Conservation (phyloP, 1,140 invertebrate species). For the Ostrea edulis region DNA sequence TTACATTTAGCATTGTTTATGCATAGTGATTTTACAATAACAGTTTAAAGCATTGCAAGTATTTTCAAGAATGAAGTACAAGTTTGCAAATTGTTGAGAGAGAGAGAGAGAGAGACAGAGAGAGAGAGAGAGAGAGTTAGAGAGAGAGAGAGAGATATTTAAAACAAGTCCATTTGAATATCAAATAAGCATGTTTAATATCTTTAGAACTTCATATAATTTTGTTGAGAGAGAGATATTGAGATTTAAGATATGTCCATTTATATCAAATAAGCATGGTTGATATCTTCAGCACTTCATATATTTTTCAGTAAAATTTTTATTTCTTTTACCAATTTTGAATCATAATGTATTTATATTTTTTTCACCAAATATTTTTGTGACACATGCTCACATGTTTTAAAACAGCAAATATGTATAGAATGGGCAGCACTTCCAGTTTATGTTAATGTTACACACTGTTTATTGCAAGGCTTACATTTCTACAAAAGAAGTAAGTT, state of each 20-base stretch:
- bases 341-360: background rate
- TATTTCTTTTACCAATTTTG: background rate
- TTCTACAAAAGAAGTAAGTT: slow-evolving; percentile 37
- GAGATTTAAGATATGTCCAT: background rate
- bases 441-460: background rate
- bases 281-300: background rate
- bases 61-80: too few relatives aligned
- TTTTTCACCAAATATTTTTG: background rate
- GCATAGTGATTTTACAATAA: background rate
- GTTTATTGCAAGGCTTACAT: slow-evolving; percentile 34
- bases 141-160: too few relatives aligned
- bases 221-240: too few relatives aligned
- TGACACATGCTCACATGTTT: too few relatives aligned
- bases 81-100: background rate
- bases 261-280: slow-evolving; percentile 1
- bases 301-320: background rate
- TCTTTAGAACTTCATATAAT: too few relatives aligned
- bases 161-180: too few relatives aligned
- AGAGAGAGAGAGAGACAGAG: background rate
- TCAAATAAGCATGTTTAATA: slow-evolving; percentile 1
- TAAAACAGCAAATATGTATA: too few relatives aligned
- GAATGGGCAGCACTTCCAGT: background rate
- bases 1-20: background rate
- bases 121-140: too few relatives aligned
- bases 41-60: background rate